phyloP scores from a whole-genome alignment of 2,113 vertebrate genomes.

The Ceyx cyanopectus region DNA sequence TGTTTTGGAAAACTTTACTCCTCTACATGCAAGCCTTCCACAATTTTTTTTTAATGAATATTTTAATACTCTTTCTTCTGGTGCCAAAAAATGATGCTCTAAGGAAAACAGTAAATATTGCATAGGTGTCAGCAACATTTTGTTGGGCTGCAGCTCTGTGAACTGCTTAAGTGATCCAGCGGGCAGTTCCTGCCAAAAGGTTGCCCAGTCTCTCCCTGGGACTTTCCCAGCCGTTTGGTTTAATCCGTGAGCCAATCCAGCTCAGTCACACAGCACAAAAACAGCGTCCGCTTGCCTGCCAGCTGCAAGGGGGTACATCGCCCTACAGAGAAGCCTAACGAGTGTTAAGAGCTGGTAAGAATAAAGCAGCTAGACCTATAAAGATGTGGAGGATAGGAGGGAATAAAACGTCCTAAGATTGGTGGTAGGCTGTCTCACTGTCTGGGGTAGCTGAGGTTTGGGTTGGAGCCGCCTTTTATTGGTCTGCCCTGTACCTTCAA shows the following conservation, averaged over 20 bases:
- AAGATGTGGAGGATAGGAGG: background rate
- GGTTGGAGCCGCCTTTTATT: background rate
- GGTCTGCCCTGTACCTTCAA: background rate
- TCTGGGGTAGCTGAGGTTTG: background rate
- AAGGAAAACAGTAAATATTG: background rate
- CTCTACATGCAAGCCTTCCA: background rate
- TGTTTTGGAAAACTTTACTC: constrained; percentile 12
- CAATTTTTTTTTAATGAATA: background rate
- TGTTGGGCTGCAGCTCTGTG: background rate
- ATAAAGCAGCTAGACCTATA: background rate
- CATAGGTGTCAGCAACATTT: background rate
- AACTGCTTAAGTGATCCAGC: background rate
- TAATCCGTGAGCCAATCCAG: background rate
- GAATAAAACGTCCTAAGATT: background rate
- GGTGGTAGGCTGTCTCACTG: background rate
- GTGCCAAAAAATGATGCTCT: background rate
- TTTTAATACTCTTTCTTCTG: background rate
- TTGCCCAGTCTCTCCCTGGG: background rate
- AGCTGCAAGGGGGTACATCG: accelerated
- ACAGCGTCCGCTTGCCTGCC: accelerated
- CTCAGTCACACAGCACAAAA: background rate
- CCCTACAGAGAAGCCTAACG: background rate
- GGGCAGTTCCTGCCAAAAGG: background rate
- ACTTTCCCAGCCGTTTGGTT: background rate
- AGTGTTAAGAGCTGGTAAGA: background rate